Percentiles rank a stretch among this genome's conserved stretches.
Conservation (phyloP, 2,113 vertebrate genomes). For the Zeus faber region DNA sequence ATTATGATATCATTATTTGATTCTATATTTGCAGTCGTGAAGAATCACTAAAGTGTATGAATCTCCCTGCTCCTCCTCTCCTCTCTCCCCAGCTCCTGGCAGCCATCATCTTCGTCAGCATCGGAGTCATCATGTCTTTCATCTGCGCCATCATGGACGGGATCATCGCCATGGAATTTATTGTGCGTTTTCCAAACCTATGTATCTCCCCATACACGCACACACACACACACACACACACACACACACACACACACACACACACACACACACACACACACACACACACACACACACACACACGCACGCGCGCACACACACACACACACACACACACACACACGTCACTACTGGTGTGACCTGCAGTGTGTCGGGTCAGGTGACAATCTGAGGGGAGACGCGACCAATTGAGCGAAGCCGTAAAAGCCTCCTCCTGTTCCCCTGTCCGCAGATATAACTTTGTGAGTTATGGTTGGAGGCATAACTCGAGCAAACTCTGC, state of each 20-base stretch:
- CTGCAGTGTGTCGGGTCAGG: neutral
- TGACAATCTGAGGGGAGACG: no score
- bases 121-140: constrained; percentile 88
- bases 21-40: no score
- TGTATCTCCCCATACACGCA: neutral
- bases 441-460: no score
- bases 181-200: constrained; percentile 78
- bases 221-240: neutral
- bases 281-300: neutral
- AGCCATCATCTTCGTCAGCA: constrained; percentile 91
- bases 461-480: no score
- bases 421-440: neutral
- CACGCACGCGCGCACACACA: neutral
- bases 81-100: constrained; percentile 80
- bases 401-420: no score
- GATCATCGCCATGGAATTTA: constrained; percentile 86
- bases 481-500: no score
- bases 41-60: no score
- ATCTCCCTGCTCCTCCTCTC: neutral
- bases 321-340: constrained; percentile 1
- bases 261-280: neutral
- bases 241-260: neutral
- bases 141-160: constrained; percentile 90
- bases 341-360: neutral
- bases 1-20: no score